Base-by-base conservation (phyloP, 1,140 invertebrate genomes). In the Aphaenogaster rudis region DNA sequence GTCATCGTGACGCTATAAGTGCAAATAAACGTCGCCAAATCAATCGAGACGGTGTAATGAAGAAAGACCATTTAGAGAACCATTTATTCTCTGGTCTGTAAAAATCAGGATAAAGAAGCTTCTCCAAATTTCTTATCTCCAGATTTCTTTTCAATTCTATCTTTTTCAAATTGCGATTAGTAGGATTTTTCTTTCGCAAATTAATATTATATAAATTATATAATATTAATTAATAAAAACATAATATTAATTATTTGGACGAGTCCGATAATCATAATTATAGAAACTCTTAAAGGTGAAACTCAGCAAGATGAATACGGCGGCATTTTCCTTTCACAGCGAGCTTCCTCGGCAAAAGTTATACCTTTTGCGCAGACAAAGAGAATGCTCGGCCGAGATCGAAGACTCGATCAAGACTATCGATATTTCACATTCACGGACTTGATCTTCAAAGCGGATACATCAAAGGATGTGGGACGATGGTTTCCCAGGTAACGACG, bases 11-110 rank as follows among this genome's bases (percentile, higher is more conserved):
- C 7, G 81, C 21, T 21, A 50, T 33, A 66, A 86, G 52, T 63
- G 42, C 80, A 74, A 66, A 80, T 72, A 67, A 86, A 86, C 28
- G 54, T 39, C 42, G 61, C 28, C 63, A 8, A 80, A 66, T 66
- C 76, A 66, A 80, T 71, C 36, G 36, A 81, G 57, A 52, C 8
- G 42, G 17, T 5, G 45, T 52, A 28, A 69, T 28, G 8, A 69
- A 69, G 15, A 54, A 45, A 28, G 13, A 42, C 8, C 48, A 71
- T 21, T 54, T 42, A 28, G 28, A 39, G 8, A 69, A 11, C 7
- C n/a, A 42, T 45, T 72, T n/a, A 57, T 57, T 79, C 42, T 69
- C 7, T 33, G 8, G 63, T 63, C 28, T 61, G 3, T 50, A 66
- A 36, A 48, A 39, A 36, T 33, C 28, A n/a, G 7, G 3, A 17